A percentile compares a stretch with the other conserved stretches of the same genome.
Evolutionary conservation across 2,797 vertebrate species (phyloP).

Genomic region (Spinibarbus caldwelli): DNA sequence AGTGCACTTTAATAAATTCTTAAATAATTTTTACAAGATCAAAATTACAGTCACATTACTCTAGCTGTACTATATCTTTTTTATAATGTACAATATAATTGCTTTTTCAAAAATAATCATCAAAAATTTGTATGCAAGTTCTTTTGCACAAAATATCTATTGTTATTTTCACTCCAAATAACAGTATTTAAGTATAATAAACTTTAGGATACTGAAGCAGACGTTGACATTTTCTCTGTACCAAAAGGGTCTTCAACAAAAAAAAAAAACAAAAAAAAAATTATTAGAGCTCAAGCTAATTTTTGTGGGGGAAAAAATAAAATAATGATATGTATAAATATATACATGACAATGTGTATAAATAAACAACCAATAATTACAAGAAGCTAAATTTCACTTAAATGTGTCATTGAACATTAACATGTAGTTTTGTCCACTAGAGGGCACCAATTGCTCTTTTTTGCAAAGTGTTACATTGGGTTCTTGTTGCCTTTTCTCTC

Average conservation of each 20-base stretch:
- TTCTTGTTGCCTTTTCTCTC: slow-evolving; percentile 16
- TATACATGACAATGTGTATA: too few relatives aligned
- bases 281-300: too few relatives aligned
- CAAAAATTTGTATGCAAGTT: slow-evolving; percentile 24
- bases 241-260: background rate
- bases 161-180: slow-evolving; percentile 43
- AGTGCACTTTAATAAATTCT: slow-evolving; percentile 23
- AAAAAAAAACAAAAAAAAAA: too few relatives aligned
- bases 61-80: slow-evolving; percentile 19
- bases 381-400: background rate
- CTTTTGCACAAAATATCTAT: slow-evolving; percentile 43
- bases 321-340: background rate
- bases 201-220: background rate
- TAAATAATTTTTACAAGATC: background rate
- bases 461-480: background rate
- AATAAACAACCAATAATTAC: background rate
- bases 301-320: background rate
- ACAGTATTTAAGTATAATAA: slow-evolving; percentile 53
- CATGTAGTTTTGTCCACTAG: slow-evolving; percentile 52
- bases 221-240: background rate
- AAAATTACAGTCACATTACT: background rate
- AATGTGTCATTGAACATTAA: background rate
- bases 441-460: slow-evolving; percentile 34
- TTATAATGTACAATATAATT: slow-evolving; percentile 23
- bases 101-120: slow-evolving; percentile 12